Base-by-base conservation (phyloP, 2,113 vertebrate species). In the Dunckerocampus dactyliophorus region DNA sequence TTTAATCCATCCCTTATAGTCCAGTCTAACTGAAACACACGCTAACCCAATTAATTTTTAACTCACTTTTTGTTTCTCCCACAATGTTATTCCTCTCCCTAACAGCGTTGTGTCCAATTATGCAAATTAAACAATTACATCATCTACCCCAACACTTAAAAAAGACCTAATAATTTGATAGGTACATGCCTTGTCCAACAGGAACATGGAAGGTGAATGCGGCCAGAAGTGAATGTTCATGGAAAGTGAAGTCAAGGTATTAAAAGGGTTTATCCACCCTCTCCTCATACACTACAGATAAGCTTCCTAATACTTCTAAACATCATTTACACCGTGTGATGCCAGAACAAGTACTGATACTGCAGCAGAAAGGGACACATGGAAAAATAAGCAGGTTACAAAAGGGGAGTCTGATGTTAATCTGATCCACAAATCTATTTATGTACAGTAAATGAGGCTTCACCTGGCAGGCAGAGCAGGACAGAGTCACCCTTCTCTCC, bases 381-480 rank as follows among this genome's bases (percentile, higher is more conserved):
- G 52, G 28, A 12, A 34, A 28, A 54, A 54, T 37, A 54, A 34
- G 28, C 55, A 17, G 34, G 21, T 55, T 11, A 15, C 15, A 43
- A 22, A 45, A 50, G n/a, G 45, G n/a, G 14, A 2, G 16, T 3
- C 19, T 45, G 14, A 48, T 31, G 42, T 31, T 46, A 4, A 21
- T 66, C 4, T 37, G n/a, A 46, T 43, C 46, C 3, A 2, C 13
- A 6, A 5, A 46, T n/a, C 16, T 39, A 13, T 39, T 55, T 6
- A 55, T 39, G 31, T 39, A 3, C 12, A 51, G 49, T 9, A 51
- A 11, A 19, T 5, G 51, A 46, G 43, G 22, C 11, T 42, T 81
- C 28, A 88, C 86, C 86, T 92, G 84, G 72, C 95, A 98, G 48
- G 91, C 68, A 0, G 92, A 90, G 55, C 95, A 97, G 21, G 92